These are phyloP conservation scores for Loriculus beryllinus DNA, from an alignment of 2,797 vertebrate genomes.

Conservation along the genomic window DNA sequence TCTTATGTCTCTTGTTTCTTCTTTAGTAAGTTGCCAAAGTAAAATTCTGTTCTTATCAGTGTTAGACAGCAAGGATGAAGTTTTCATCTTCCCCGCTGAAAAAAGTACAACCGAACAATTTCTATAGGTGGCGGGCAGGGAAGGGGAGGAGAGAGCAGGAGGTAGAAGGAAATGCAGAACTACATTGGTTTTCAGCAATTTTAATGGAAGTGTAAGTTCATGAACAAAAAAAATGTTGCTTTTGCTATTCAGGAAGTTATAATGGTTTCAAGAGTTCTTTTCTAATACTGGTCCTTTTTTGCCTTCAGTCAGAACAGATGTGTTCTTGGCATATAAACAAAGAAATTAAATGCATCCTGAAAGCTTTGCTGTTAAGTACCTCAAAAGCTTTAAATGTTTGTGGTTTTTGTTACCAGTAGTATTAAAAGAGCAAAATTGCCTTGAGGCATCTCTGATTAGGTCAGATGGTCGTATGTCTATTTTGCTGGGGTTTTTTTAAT, in stretches of 20 bases:
- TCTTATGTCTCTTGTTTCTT: background rate
- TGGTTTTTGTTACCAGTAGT: background rate
- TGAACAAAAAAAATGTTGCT: background rate
- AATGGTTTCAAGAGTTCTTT: background rate
- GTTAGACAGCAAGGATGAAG: background rate
- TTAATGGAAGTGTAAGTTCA: background rate
- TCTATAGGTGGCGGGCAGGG: accelerated
- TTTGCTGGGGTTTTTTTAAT: background rate
- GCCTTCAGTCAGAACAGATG: background rate
- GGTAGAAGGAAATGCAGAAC: background rate
- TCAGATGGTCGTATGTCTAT: background rate
- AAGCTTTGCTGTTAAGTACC: background rate
- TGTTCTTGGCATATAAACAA: background rate
- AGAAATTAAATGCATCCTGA: background rate
- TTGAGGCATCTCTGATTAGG: background rate
- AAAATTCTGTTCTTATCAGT: background rate
- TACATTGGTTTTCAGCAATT: background rate
- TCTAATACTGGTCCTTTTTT: background rate
- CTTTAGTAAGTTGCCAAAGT: background rate
- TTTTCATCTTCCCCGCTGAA: background rate
- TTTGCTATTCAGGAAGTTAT: background rate
- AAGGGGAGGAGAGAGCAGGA: background rate
- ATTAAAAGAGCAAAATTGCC: background rate
- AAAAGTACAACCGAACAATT: background rate
- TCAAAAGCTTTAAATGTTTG: background rate